phyloP scores from a whole-genome alignment of 2,797 vertebrate genomes.

The Menidia menidia region DNA sequence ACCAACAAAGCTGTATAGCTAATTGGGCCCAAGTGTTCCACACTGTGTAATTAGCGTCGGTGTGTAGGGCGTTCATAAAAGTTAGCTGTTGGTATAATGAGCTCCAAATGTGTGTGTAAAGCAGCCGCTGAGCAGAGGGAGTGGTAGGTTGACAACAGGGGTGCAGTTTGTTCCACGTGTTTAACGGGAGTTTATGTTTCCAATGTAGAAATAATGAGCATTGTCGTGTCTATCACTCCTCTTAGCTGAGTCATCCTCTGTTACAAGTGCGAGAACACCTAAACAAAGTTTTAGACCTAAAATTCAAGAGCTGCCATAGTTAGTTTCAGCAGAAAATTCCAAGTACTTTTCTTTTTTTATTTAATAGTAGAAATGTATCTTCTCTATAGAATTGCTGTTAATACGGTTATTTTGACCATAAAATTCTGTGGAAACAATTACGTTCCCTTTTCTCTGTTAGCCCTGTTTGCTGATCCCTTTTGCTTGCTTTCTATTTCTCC shows the following conservation, averaged over 20 bases:
- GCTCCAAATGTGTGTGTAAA: neutral
- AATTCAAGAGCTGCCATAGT: too few species aligned
- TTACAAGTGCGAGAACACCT: neutral
- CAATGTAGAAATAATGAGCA: neutral
- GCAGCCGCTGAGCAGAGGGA: neutral
- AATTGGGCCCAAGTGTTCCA: conserved; percentile 6
- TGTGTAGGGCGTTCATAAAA: neutral
- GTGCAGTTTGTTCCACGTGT: neutral
- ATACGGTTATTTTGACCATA: too few species aligned
- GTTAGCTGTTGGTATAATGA: neutral
- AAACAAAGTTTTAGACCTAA: too few species aligned
- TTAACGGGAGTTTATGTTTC: neutral
- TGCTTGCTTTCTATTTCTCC: too few species aligned
- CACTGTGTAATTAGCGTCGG: conserved; percentile 1
- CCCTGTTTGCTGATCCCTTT: too few species aligned
- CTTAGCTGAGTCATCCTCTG: neutral
- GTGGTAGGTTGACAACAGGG: neutral
- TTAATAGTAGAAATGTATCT: too few species aligned
- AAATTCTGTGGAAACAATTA: too few species aligned
- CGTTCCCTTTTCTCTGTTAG: too few species aligned
- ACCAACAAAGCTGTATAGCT: neutral
- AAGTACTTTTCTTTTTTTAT: too few species aligned
- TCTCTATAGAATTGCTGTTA: too few species aligned
- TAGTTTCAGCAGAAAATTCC: too few species aligned
- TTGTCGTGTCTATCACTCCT: neutral